Evolutionary conservation across 2,113 vertebrate genomes (phyloP).

Genomic region (Toxotes chatareus): DNA sequence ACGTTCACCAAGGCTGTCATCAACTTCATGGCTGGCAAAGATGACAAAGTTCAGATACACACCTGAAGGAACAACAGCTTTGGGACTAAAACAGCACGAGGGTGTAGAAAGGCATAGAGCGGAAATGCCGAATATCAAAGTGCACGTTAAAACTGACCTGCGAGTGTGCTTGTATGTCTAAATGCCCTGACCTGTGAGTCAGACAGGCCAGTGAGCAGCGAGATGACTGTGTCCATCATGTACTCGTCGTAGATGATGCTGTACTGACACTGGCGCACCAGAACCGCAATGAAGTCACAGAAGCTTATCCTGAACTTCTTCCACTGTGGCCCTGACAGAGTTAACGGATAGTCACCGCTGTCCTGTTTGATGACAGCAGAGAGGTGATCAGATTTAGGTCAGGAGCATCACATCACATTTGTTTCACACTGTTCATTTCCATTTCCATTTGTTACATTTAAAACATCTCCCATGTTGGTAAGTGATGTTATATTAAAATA

Average conservation of each 20-base stretch:
- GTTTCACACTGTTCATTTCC: background rate
- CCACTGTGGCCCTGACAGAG: conserved; percentile 96
- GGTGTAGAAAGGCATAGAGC: background rate
- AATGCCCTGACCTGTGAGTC: conserved; percentile 98
- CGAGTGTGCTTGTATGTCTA: conserved; percentile 96
- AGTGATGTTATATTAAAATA: no score
- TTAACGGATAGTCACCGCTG: conserved; percentile 96
- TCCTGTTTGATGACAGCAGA: conserved; percentile 83
- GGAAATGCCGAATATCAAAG: background rate
- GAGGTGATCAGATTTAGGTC: background rate
- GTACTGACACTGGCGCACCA: conserved; percentile 97
- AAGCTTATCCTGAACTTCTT: conserved; percentile 97
- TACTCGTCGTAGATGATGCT: conserved; percentile 99
- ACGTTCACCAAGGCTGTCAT: conserved; percentile 93
- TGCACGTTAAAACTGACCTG: conserved; percentile 83
- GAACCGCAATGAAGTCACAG: conserved; percentile 95
- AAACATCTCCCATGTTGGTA: background rate
- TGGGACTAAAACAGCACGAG: background rate
- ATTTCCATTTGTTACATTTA: background rate
- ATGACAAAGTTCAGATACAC: conserved; percentile 2
- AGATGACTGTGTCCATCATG: conserved; percentile 99
- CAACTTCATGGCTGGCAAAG: conserved; percentile 92
- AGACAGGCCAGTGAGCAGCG: conserved; percentile 95
- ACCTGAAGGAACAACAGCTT: background rate
- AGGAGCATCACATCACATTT: background rate